Evolutionary conservation across 2,888 invertebrate species (phyloP), one percentile per base, ranked within the genome.

Genomic region (Drosophila subsilvestris): DNA sequence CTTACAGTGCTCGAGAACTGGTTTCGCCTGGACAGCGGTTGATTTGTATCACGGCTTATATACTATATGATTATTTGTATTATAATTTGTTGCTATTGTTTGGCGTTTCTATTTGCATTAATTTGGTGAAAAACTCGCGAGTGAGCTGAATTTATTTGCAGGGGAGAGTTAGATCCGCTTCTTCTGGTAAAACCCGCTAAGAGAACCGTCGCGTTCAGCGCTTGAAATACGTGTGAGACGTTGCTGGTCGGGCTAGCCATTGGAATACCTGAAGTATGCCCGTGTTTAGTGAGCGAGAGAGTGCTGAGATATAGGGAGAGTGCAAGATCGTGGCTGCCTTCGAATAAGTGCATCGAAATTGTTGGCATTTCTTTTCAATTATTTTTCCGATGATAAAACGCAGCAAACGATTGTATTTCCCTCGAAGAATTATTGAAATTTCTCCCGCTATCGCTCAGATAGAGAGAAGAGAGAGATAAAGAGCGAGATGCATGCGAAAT

Each of bases 311-410:
- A 32, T 49, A 9, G 49, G 59, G 65, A 75, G 67, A 72, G 71
- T 57, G 56, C 62, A 57, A 50, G 76, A 74, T 83, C 77, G 72
- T 67, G 59, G 75, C 62, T 66, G 55, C 65, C 72, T 72, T 74
- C 58, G 68, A 81, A 78, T 83, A 86, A 88, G 66, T 83, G 85
- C 70, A 84, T 58, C 63, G 67, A 61, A 86, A 88, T 83, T 72
- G 69, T 80, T 83, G 54, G 55, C 78, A 88, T 83, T 86, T 88
- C 87, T 88, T 80, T 83, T 70, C 78, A 80, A 84, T 83, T 80
- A 77, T 70, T 82, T 75, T 74, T 66, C 58, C 20, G 56, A 48
- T 54, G 80, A 66, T 82, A 56, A 74, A 82, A 79, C 74, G 67
- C 67, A 63, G 55, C 53, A 62, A 37, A 54, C 61, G 60, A 62